Evolutionary conservation across 2,797 vertebrate genomes (phyloP), one percentile per base, ranked within the genome.

Genomic region (Eutrigla gurnardus): DNA sequence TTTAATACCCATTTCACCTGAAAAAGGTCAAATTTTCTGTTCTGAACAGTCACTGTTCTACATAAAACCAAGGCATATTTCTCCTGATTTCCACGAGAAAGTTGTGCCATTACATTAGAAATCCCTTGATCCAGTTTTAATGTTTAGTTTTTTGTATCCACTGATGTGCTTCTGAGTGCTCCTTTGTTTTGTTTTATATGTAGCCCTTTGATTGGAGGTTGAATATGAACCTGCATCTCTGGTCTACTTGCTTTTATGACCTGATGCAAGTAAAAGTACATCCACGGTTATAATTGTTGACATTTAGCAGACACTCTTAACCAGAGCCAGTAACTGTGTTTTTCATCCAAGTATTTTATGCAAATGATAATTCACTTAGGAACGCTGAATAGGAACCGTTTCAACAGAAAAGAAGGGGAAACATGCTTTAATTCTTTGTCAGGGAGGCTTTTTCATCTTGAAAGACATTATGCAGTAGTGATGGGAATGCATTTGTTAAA

Each of bases 221-320:
- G 78, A 89, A 89, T 69, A 50, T 59, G 55, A 49, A 79, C 53
- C 47, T 39, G 40, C 54, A 52, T 42, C 64, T 69, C 61, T 58
- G 40, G 7, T 69, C 65, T 39, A 13, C 70, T 54, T 32, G 35
- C 59, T 64, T 68, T 55, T 65, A 70, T 67, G 43, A 66, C 81
- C 33, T 8, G 73, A 75, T 57, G 33, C 17, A 33, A 70, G 12
- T 65, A 52, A 75, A 54, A 75, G 54, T 58, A 13, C 79, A 63
- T 78, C 59, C 57, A 1, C 39, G 3, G 14, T 79, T 62, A 35
- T 73, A 64, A 69, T 75, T 55, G 70, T 60, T 72, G 70, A 60
- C 77, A 78, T 88, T 89, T 76, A 81, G 49, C 59, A 54, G 81
- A 85, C 76, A 73, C 70, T 74, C 73, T 67, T 65, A 82, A 80